phyloP scores from a whole-genome alignment of 1,140 invertebrate genomes.

The Cryptotermes secundus region DNA sequence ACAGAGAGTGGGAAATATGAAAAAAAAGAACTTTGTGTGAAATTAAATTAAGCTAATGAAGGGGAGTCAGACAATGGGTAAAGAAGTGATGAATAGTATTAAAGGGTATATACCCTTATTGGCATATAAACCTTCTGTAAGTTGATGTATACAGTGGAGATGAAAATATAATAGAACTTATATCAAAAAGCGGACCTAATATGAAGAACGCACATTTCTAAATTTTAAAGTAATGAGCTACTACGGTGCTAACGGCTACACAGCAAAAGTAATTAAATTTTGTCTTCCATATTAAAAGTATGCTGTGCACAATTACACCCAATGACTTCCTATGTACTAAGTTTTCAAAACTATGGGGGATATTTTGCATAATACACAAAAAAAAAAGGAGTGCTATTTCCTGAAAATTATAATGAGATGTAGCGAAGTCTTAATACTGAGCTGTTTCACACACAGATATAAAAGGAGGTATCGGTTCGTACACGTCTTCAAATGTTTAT shows the following conservation, averaged over 20 bases:
- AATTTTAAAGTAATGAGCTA: background rate
- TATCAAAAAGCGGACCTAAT: background rate
- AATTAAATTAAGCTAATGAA: slow-evolving; percentile 15
- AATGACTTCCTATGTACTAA: too few species aligned
- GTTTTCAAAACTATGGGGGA: too few species aligned
- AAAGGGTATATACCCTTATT: background rate
- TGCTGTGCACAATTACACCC: too few species aligned
- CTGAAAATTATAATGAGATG: too few species aligned
- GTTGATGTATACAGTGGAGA: background rate
- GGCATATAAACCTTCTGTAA: background rate
- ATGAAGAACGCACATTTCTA: background rate
- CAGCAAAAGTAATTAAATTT: background rate
- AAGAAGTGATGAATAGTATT: background rate
- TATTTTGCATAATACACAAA: too few species aligned
- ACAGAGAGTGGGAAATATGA: background rate
- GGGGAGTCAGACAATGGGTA: background rate
- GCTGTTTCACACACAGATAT: too few species aligned
- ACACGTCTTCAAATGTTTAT: too few species aligned
- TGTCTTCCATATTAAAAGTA: background rate
- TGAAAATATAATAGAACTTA: background rate
- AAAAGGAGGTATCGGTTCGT: too few species aligned
- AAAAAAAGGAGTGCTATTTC: too few species aligned
- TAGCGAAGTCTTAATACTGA: too few species aligned
- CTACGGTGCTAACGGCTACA: too few species aligned
- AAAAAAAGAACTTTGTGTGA: background rate